Conservation (phyloP, 1,140 invertebrate genomes). For the Scaptomyza graminum region DNA sequence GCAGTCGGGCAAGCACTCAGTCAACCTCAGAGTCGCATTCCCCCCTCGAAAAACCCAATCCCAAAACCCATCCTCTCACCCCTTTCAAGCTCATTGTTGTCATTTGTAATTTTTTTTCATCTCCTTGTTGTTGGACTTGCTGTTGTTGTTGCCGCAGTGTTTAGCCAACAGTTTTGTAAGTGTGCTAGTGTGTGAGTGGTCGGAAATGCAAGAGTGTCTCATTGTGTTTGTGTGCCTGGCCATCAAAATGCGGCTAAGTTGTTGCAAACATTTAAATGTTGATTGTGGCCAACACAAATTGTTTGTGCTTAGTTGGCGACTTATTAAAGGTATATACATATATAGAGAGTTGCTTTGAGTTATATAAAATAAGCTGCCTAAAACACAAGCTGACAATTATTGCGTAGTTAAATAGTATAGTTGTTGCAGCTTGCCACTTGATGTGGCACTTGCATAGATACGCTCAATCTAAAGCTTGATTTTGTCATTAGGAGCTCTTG, state of each 20-base stretch:
- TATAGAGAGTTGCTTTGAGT: background rate
- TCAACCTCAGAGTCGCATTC: slow-evolving; percentile 55
- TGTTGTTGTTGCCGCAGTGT: slow-evolving; percentile 44
- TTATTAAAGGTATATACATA: background rate
- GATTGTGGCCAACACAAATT: slow-evolving; percentile 54
- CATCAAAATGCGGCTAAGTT: slow-evolving; percentile 73
- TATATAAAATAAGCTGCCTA: background rate
- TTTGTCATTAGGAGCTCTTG: slow-evolving; percentile 25
- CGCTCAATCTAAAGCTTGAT: slow-evolving; percentile 23
- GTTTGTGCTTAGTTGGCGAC: slow-evolving; percentile 19
- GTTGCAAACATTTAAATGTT: slow-evolving; percentile 74
- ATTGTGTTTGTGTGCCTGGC: slow-evolving; percentile 57
- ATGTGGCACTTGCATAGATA: background rate
- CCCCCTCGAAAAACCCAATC: background rate
- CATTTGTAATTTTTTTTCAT: slow-evolving; percentile 62
- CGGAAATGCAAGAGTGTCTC: slow-evolving; percentile 76
- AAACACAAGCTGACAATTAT: slow-evolving; percentile 17
- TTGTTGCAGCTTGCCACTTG: background rate
- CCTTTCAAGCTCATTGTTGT: slow-evolving; percentile 36
- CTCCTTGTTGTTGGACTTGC: background rate
- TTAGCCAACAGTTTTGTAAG: slow-evolving; percentile 58
- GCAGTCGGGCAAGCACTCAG: slow-evolving; percentile 69
- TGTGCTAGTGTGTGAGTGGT: slow-evolving; percentile 33
- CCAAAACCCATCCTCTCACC: background rate
- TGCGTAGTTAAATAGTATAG: too few relatives aligned